Base-by-base conservation (phyloP, 2,797 vertebrate species). In the Morus bassanus region DNA sequence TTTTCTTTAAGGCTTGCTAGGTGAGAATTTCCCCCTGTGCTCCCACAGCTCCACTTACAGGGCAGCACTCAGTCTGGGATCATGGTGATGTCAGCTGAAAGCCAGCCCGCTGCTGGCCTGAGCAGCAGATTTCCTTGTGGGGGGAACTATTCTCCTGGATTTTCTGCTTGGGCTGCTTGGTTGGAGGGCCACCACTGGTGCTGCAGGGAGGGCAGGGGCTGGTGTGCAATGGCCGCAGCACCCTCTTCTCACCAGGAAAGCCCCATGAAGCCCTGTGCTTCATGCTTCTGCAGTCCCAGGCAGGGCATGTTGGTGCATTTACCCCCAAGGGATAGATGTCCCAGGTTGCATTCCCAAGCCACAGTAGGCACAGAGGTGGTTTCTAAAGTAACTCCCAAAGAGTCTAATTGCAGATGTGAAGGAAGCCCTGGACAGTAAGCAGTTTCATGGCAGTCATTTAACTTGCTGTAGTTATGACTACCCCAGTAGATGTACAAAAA, bases 11-110 rank as follows among this genome's bases (percentile, higher is more conserved):
- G 74, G 31, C 39, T 83, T 81, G 15, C 51, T 81, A 74, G 59
- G 89, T 82, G 82, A 92, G 89, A 92, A 60, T 78, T 95, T 88
- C 70, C 41, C 61, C 61, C 59, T 79, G 54, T 63, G 73, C 65
- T 93, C 61, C 31, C 76, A 48, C 35, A 67, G 39, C 59, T 94
- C 51, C 7, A 8, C 28, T 96, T 65, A 48, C 18, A 86, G 48
- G 76, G 10, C 37, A 69, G 48, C 0, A 2, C n/a, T 77, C 56
- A 22, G 22, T 25, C 73, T 65, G 56, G 64, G 12, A 56, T 87
- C 0, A 0, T n/a, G 1, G 2, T 59, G 56, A 67, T 70, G 73
- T 60, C 81, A 51, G 57, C 46, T 1, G 4, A 85, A 82, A 78
- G n/a, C 41, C 28, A 64, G n/a, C 9, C 79, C 0, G 1, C 37